Evolutionary conservation across 2,888 invertebrate genomes (phyloP).

Genomic region (Theristus sp.): DNA sequence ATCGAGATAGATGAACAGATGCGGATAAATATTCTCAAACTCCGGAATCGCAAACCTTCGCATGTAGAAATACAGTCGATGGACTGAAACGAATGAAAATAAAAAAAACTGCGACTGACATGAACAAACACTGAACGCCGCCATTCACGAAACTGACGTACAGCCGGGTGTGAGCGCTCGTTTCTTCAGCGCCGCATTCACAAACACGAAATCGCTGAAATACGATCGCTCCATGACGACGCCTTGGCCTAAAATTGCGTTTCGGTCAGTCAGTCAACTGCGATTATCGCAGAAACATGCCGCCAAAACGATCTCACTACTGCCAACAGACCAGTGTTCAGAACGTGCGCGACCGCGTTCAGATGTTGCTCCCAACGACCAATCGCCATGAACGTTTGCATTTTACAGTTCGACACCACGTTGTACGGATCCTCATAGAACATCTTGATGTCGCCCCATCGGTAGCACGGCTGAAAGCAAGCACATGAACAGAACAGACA

Average conservation of each 20-base stretch:
- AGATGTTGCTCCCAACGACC: slow-evolving; percentile 50
- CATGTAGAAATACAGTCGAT: slow-evolving; percentile 46
- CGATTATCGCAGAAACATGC: too few species aligned
- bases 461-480: slow-evolving; percentile 14
- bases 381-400: slow-evolving; percentile 53
- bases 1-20: slow-evolving; percentile 78
- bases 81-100: slow-evolving; percentile 17
- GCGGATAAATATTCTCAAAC: slow-evolving; percentile 54
- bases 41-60: slow-evolving; percentile 43
- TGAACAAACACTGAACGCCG: too few species aligned
- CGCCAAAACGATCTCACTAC: too few species aligned
- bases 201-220: slow-evolving; percentile 64
- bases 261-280: too few species aligned
- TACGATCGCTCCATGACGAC: slow-evolving; percentile 66
- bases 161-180: too few species aligned
- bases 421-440: slow-evolving; percentile 53
- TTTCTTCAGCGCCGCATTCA: too few species aligned
- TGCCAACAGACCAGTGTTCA: slow-evolving; percentile 51
- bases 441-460: slow-evolving; percentile 55
- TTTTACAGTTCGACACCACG: slow-evolving; percentile 43
- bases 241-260: slow-evolving; percentile 53
- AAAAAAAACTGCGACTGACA: too few species aligned
- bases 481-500: neutral
- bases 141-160: too few species aligned
- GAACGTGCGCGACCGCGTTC: slow-evolving; percentile 62